Evolutionary conservation across 2,113 vertebrate genomes (phyloP).

Genomic region (Mystacornis crossleyi): DNA sequence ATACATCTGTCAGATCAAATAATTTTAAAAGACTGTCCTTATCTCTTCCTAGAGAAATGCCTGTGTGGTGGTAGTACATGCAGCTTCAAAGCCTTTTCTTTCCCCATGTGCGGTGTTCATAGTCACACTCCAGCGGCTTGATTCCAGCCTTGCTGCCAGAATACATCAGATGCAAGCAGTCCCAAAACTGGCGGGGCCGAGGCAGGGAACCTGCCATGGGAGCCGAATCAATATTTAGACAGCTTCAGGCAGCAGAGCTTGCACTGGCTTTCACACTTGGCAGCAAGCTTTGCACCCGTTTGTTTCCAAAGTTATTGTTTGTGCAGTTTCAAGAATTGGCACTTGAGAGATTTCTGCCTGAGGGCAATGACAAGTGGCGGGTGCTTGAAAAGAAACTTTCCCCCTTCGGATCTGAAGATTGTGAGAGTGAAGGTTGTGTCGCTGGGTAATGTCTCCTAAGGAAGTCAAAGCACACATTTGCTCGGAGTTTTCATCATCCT

Average conservation of each 20-base stretch:
- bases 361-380: neutral
- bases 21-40: neutral
- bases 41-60: neutral
- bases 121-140: neutral
- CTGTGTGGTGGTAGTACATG: neutral
- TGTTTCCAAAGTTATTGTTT: conserved; percentile 46
- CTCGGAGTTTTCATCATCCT: neutral
- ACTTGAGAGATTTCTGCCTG: conserved; percentile 32
- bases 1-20: conserved; percentile 25
- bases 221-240: conserved; percentile 44
- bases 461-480: neutral
- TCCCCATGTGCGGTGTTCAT: neutral
- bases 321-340: conserved; percentile 24
- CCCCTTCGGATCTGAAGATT: neutral
- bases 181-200: neutral
- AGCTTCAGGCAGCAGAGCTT: conserved; percentile 4
- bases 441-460: neutral
- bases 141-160: conserved; percentile 20
- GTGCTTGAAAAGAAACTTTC: neutral
- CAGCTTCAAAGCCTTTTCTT: conserved; percentile 10
- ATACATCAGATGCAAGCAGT: neutral
- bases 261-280: neutral
- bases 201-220: neutral
- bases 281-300: neutral
- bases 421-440: neutral